Base-by-base conservation (phyloP, 2,113 vertebrate genomes). In the Peromyscus leucopus region DNA sequence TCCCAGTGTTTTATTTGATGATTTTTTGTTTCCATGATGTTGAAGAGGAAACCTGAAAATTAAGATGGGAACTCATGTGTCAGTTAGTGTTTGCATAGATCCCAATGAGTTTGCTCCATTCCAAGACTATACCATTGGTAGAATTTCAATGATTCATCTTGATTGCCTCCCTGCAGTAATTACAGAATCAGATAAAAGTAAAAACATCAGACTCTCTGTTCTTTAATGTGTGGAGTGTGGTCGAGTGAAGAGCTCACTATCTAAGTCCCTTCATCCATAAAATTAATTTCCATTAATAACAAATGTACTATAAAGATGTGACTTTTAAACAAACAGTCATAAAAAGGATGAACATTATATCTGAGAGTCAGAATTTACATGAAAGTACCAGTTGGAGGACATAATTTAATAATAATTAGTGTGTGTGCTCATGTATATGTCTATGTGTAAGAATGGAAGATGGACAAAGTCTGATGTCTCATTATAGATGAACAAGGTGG, bases 401-500 rank as follows among this genome's bases (percentile, higher is more conserved):
- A 63, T 9, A 51, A 36, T 89, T 95, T n/a, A 78, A n/a, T 89
- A 42, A 69, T 57, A 51, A 51, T 51, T 33, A 71, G 7, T 91
- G 6, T 42, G 10, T 51, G 51, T 51, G 5, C 19, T 21, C 51
- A 51, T 42, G 15, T 65, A 9, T 48, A 1, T 72, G 0, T 7
- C 2, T 5, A 0, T 22, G 21, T 4, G 2, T 7, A 0, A 89
- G 16, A 22, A 33, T 31, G n/a, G n/a, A 26, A 59, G 83, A 63
- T 12, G 26, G 71, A 46, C 7, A 89, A 42, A 24, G 22, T 89
- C 22, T 89, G 9, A 61, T 89, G n/a, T 63, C 87, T 89, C 78
- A 17, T 93, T 61, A 59, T 48, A 91, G 78, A 84, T 59, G 65
- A 94, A 94, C 88, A 89, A 51, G 51, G 51, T 51, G 36, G 82